phyloP scores from a whole-genome alignment of 2,888 invertebrate genomes.

The Eulithis prunata region DNA sequence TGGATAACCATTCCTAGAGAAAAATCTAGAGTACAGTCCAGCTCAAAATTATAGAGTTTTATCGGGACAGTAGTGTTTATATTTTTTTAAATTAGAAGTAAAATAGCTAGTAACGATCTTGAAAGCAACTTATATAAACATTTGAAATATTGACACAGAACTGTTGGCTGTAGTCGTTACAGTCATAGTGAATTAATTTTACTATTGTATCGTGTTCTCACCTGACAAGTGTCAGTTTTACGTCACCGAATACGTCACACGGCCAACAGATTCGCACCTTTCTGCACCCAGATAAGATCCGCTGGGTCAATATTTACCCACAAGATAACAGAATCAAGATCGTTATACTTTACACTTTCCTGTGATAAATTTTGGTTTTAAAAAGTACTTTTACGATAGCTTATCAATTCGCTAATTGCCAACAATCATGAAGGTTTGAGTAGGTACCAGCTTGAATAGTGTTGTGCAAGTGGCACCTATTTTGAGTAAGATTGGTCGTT shows the following conservation, averaged over 20 bases:
- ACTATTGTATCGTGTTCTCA: slow-evolving; percentile 26
- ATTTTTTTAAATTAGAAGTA: too few species aligned
- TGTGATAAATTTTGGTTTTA: slow-evolving; percentile 60
- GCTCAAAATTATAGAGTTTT: too few species aligned
- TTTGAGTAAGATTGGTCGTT: slow-evolving; percentile 45
- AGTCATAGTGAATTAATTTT: neutral
- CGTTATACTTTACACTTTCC: slow-evolving; percentile 79
- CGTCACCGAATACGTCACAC: slow-evolving; percentile 69
- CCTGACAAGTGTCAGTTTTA: slow-evolving; percentile 55
- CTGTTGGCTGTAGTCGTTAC: neutral
- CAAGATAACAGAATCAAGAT: slow-evolving; percentile 71
- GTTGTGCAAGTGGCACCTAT: slow-evolving; percentile 43
- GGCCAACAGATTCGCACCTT: slow-evolving; percentile 66
- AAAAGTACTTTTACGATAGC: slow-evolving; percentile 50
- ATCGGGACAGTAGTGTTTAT: too few species aligned
- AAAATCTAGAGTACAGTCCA: too few species aligned
- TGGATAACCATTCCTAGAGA: too few species aligned
- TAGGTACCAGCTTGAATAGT: slow-evolving; percentile 15
- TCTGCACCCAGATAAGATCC: slow-evolving; percentile 70
- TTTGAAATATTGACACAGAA: neutral
- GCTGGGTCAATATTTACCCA: slow-evolving; percentile 66
- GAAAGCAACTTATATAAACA: too few species aligned
- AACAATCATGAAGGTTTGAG: slow-evolving; percentile 39
- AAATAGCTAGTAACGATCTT: too few species aligned
- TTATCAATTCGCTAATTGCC: slow-evolving; percentile 50